Base-by-base conservation (phyloP, 2,113 vertebrate genomes). In the Vulpes vulpes region DNA sequence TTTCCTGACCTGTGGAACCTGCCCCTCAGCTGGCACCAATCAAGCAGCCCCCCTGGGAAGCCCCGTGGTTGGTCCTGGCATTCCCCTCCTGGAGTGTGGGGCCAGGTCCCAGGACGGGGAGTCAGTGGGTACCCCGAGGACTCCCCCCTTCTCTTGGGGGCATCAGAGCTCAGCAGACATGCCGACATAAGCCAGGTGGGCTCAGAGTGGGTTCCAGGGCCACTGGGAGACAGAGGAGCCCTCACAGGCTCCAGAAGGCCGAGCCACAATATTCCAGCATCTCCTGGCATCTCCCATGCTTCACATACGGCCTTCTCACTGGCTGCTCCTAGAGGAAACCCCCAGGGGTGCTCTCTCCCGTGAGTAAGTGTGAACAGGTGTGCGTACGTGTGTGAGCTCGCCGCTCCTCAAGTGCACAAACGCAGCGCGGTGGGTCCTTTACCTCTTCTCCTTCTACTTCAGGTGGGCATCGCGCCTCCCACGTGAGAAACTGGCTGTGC, bases 211-310 rank as follows among this genome's bases (percentile, higher is more conserved):
- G 20, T 25, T 35, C 25, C 9, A 5, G n/a, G 15, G 43, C 14
- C 9, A 2, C 2, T 8, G 5, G 84, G 22, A 17, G 32, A 11
- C 1, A 0, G 23, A 8, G 0, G 5, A 60, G 43, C 22, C 38
- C 7, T 5, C 3, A 10, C n/a, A 51, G 92, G 43, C 83, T 53
- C 49, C 60, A 3, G 35, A 30, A 60, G 32, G 25, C 2, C 3
- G 51, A 60, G 3, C 16, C 38, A 2, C 43, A 11, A 1, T 2
- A 9, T 17, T 4, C 32, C 1, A 3, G 3, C 4, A 8, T 8
- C 11, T 1, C 57, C 2, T 5, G 30, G 57, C 11, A 3, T 16
- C 65, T 11, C 10, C 25, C 17, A 5, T 0, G 32, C 32, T 19
- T 35, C 73, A 7, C 76, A 15, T 1, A 0, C 0, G 10, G 53